These are phyloP conservation scores for Lordiphosa andalusiaca DNA, from an alignment of 2,888 invertebrate genomes.

Conservation along the genomic window DNA sequence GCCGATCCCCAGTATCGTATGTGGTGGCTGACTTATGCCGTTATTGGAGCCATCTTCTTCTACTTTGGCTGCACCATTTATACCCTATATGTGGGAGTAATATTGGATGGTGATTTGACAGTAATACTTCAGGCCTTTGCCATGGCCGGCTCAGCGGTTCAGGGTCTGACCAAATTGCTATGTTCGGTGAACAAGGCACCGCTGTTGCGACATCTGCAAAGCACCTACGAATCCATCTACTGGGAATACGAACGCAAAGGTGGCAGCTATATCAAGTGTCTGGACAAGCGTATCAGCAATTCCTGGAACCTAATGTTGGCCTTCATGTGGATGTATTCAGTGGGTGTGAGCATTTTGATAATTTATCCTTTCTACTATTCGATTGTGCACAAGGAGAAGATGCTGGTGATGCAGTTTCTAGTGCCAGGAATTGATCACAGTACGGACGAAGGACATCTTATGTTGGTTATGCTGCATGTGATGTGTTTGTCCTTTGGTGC, in stretches of 20 bases:
- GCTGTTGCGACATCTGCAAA: constrained; percentile 25
- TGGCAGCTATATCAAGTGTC: constrained; percentile 33
- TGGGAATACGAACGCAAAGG: constrained; percentile 43
- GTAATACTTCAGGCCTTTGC: constrained; percentile 50
- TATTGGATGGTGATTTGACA: constrained; percentile 48
- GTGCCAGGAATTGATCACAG: constrained; percentile 53
- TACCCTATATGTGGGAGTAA: constrained; percentile 56
- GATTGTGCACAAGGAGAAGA: constrained; percentile 32
- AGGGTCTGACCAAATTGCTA: constrained; percentile 42
- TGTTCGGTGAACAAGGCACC: constrained; percentile 17
- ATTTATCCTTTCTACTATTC: constrained; percentile 38
- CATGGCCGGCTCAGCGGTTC: constrained; percentile 46
- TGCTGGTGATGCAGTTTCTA: constrained; percentile 55
- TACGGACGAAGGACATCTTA: constrained; percentile 38
- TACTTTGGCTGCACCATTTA: constrained; percentile 52
- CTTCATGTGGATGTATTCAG: constrained; percentile 30
- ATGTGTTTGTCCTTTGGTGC: constrained; percentile 40
- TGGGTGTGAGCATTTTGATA: constrained; percentile 5
- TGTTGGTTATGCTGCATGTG: constrained; percentile 36
- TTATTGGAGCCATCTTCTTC: constrained; percentile 23
- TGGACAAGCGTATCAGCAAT: constrained; percentile 34
- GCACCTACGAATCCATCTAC: constrained; percentile 46
- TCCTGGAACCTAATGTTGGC: constrained; percentile 32
- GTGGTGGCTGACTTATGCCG: constrained; percentile 44
- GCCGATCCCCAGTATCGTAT: constrained; percentile 39